Evolutionary conservation across 2,797 vertebrate species (phyloP), one percentile per base, ranked within the genome.

Genomic region (Ptychobarbus kaznakovi): DNA sequence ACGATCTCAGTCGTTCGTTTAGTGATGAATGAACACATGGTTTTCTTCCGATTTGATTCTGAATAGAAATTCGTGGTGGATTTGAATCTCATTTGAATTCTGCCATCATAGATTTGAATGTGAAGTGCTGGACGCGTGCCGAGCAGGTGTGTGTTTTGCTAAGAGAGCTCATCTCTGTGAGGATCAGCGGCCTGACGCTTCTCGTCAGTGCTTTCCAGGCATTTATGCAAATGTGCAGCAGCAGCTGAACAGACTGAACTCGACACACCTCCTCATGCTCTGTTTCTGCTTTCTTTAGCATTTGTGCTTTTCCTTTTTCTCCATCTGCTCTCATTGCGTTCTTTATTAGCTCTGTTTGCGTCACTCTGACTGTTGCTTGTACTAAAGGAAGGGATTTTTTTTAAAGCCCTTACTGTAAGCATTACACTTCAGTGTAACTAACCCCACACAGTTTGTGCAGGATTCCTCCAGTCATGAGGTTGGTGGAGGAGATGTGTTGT

Each of bases 181-280:
- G 76, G 68, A 70, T 76, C 65, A 20, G 3, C n/a, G 44, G 70
- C 10, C 53, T 42, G 44, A 44, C 16, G 68, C 68, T 88, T 83
- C 88, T 84, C 80, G 85, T 78, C 84, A 89, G 82, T 86, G 88
- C 82, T 86, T 89, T 92, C 83, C 83, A 88, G 63, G 88, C 85
- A 90, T 87, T 72, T 84, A 88, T 81, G 85, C 69, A 87, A 89
- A 90, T 86, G 70, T 75, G 73, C 86, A 42, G 1, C 85, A 86
- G 79, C 42, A 83, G 72, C 68, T 22, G 22, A 73, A 82, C 90
- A 70, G 72, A 85, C 84, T 86, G 85, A 87, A n/a, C 61, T 25
- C 12, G 13, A 61, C 65, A 42, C 81, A 82, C 75, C 66, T 40
- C 49, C 63, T 72, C 77, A 53, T 25, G 1, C 22, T 28, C 35